Percentiles rank a stretch among this genome's conserved stretches.
Conservation (phyloP, 2,888 invertebrate species). For the Steinernema hermaphroditum region DNA sequence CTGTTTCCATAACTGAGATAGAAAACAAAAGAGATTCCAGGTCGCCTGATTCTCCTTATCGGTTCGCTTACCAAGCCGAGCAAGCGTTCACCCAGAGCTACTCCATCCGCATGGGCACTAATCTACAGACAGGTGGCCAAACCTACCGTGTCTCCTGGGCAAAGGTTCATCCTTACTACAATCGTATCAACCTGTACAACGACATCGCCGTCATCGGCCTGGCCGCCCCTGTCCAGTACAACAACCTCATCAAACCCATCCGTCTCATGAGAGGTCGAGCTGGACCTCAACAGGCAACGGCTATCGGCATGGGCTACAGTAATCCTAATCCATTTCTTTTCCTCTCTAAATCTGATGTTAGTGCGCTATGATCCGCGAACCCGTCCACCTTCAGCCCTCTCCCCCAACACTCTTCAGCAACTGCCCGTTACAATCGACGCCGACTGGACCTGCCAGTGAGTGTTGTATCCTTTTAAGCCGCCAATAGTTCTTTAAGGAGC, state of each 20-base stretch:
- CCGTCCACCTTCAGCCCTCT: not conserved
- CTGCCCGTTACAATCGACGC: slow-evolving; percentile 2
- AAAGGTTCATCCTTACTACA: slow-evolving; percentile 22
- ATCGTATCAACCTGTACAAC: slow-evolving; percentile 22
- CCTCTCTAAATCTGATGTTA: not conserved
- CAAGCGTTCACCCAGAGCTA: slow-evolving; percentile 2
- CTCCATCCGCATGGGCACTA: not conserved
- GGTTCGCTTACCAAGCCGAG: slow-evolving; percentile 4
- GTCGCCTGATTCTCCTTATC: not conserved
- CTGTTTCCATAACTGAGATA: not conserved
- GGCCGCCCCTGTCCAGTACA: slow-evolving; percentile 5
- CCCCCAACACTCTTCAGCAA: slow-evolving; percentile 1
- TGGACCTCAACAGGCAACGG: not conserved
- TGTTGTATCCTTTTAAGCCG: not conserved
- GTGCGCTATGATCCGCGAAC: slow-evolving; percentile 5
- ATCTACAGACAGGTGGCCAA: not conserved
- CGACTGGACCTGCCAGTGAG: slow-evolving; percentile 13
- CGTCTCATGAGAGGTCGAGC: not conserved
- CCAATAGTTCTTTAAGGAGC: not conserved
- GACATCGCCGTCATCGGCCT: slow-evolving; percentile 33
- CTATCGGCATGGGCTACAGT: slow-evolving; percentile 12
- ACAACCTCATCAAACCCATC: not conserved
- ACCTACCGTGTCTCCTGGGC: not conserved
- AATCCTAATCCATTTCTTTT: not conserved
- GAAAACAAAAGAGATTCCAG: not conserved